Conservation (phyloP, 2,113 vertebrate species). For the Riparia riparia region DNA sequence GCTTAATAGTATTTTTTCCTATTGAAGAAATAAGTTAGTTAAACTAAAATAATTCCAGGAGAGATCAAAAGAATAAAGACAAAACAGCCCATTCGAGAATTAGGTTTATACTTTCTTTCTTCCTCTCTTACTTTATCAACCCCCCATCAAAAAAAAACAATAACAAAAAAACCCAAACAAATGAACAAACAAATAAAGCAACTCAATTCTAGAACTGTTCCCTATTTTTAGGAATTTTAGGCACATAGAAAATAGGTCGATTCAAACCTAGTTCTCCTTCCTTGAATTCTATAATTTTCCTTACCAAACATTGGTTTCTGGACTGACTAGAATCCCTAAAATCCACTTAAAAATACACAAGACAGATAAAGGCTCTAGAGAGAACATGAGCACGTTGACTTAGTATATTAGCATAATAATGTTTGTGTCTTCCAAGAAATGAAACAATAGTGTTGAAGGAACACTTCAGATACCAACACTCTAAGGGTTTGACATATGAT, state of each 20-base stretch:
- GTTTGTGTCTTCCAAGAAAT: background rate
- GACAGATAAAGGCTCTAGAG: slow-evolving; percentile 9
- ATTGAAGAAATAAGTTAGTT: background rate
- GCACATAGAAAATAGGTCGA: background rate
- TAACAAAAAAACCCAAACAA: too few relatives aligned
- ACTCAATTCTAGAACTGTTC: background rate
- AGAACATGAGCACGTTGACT: background rate
- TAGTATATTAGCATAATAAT: background rate
- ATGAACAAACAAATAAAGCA: background rate
- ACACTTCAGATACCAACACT: background rate
- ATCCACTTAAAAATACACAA: background rate
- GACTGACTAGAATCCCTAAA: background rate
- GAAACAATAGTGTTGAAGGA: background rate
- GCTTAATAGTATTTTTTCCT: background rate
- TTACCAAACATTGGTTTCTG: background rate
- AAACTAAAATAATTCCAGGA: background rate
- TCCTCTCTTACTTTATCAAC: background rate
- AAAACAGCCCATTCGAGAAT: background rate
- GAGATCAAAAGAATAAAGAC: background rate
- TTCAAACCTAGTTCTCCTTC: background rate
- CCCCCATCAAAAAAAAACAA: background rate
- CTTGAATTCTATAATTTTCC: background rate
- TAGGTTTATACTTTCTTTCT: background rate
- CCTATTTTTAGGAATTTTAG: background rate
- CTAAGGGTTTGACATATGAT: background rate